Conservation (phyloP, 2,113 vertebrate genomes). For the Azemiops feae region DNA sequence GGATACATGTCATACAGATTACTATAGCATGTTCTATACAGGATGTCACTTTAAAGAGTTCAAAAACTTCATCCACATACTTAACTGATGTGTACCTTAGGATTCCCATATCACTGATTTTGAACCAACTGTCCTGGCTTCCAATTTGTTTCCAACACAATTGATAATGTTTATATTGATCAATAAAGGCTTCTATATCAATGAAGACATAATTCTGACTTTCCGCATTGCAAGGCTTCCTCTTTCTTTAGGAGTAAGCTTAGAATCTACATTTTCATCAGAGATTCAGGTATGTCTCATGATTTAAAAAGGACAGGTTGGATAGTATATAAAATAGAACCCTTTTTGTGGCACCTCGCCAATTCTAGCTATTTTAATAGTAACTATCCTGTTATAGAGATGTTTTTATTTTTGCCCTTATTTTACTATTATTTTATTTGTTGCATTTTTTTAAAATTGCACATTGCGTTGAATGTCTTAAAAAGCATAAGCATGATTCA, state of each 20-base stretch:
- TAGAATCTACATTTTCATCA: neutral
- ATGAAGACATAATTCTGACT: neutral
- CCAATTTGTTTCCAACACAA: neutral
- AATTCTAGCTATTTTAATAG: neutral
- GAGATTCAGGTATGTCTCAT: neutral
- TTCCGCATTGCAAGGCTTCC: neutral
- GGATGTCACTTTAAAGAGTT: neutral
- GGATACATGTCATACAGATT: neutral
- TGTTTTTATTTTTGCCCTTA: neutral
- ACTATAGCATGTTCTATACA: neutral
- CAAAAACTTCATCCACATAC: neutral
- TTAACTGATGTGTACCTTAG: neutral
- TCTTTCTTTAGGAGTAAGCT: neutral
- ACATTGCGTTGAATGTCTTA: neutral
- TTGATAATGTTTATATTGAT: neutral
- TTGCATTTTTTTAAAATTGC: neutral
- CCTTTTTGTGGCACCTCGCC: neutral
- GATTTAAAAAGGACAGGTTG: neutral
- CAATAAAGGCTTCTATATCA: neutral
- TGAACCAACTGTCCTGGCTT: neutral
- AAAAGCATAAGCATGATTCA: neutral
- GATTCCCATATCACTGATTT: neutral
- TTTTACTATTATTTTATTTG: neutral
- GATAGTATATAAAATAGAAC: neutral
- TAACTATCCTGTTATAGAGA: neutral